These are phyloP conservation scores for Heteromurus nitidus DNA, from an alignment of 2,888 invertebrate species.

Conservation along the genomic window DNA sequence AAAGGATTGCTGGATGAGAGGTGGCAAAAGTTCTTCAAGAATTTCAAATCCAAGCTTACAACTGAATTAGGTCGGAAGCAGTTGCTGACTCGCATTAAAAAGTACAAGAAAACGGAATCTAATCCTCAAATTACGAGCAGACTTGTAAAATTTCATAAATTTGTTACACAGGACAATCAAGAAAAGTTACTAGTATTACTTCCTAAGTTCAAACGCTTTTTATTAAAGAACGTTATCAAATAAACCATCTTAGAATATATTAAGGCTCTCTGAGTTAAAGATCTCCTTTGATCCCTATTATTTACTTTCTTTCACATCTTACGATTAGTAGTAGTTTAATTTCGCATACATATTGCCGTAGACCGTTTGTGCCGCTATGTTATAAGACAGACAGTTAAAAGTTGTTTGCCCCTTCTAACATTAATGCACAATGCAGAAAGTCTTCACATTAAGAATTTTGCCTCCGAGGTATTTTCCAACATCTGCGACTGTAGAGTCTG, in stretches of 20 bases:
- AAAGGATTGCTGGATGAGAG: conserved; percentile 41
- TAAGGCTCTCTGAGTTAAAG: neutral
- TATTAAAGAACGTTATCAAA: conserved; percentile 42
- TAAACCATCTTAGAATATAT: conserved; percentile 10
- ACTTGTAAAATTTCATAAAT: conserved; percentile 64
- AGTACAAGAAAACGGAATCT: conserved; percentile 52
- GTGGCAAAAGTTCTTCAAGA: conserved; percentile 67
- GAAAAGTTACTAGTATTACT: conserved; percentile 42
- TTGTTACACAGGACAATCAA: conserved; percentile 31
- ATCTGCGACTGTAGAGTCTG: conserved; percentile 2
- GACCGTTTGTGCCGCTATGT: too few species aligned
- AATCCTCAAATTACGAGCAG: conserved; percentile 58
- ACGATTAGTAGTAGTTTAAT: too few species aligned
- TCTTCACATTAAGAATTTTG: neutral
- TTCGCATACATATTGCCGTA: too few species aligned
- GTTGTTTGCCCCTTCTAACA: neutral
- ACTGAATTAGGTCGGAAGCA: conserved; percentile 63
- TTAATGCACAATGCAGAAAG: conserved; percentile 23
- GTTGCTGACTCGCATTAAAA: conserved; percentile 62
- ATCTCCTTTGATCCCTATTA: conserved; percentile 6
- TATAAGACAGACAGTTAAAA: too few species aligned
- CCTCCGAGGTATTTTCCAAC: conserved; percentile 8
- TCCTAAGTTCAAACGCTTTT: conserved; percentile 54
- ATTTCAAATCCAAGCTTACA: conserved; percentile 55
- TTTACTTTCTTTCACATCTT: conserved; percentile 1